Base-by-base conservation (phyloP, 2,888 invertebrate species). In the Drosophila formosana region DNA sequence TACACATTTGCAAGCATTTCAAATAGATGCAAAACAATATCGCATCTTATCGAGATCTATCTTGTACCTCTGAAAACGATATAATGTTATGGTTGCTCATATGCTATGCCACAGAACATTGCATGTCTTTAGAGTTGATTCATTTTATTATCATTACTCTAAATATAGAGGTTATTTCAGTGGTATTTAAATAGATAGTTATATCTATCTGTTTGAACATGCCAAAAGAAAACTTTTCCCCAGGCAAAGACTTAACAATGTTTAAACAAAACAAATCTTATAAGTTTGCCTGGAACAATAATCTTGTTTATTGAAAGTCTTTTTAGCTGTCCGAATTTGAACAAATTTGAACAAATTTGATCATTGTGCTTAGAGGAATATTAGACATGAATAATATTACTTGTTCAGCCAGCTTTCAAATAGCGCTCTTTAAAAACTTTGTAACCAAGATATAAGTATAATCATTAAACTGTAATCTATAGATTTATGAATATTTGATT, bases 1-100 rank as follows among this genome's bases (percentile, higher is more conserved):
- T 58, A 47, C 52, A 47, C 5, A 60, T 32, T 55, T 23, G 53
- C 43, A 55, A 55, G 55, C 37, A 30, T 28, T 9, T 50, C 5
- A 37, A 37, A 37, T 18, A 2, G 18, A 18, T 18, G 4, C 6
- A 18, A 41, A 41, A 41, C 39, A 41, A 13, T 13, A 18, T 41
- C 39, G 39, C 13, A 13, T 11, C 11, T n/a, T n/a, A 37, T n/a
- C 37, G 37, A 37, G 37, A 37, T 32, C 18, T 18, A 4, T 30
- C n/a, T 37, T 37, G 1, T 11, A 13, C 13, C 3, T 3, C 6
- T 39, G 7, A 3, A 39, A 41, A 7, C 7, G 6, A 41, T 13
- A 41, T 7, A 7, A 13, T 13, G 13, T 13, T 3, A 39, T 39
- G 4, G 6, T 32, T 39, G 5, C 7, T 39, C 13, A 39, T 13